Percentiles rank a stretch among this genome's conserved stretches.
These are phyloP conservation scores for Stictocephala bisonia DNA, from an alignment of 2,888 invertebrate genomes.

Conservation along the genomic window DNA sequence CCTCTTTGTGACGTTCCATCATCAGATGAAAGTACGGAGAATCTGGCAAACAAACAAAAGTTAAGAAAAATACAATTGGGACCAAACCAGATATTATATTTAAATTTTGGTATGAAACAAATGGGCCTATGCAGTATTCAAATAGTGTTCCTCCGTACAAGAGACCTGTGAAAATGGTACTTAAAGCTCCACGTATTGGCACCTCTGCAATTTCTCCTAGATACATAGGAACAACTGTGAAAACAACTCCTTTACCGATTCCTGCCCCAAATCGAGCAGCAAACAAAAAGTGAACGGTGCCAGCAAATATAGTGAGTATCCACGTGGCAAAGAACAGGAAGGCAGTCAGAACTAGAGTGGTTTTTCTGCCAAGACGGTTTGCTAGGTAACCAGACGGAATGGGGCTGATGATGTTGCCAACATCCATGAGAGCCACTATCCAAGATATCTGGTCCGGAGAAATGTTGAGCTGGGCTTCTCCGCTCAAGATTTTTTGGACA, in stretches of 20 bases:
- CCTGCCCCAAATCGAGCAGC: conserved; percentile 56
- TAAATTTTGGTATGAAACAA: conserved; percentile 51
- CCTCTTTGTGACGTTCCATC: conserved; percentile 44
- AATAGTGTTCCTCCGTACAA: conserved; percentile 57
- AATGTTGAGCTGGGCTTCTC: conserved; percentile 48
- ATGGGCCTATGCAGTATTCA: conserved; percentile 54
- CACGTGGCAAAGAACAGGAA: conserved; percentile 63
- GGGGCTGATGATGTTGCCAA: conserved; percentile 59
- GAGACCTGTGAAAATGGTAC: conserved; percentile 57
- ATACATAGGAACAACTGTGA: conserved; percentile 59
- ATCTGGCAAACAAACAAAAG: conserved; percentile 62
- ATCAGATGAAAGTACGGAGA: conserved; percentile 46
- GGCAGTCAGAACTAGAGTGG: conserved; percentile 61
- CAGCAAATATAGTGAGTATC: conserved; percentile 62
- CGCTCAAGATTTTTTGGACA: conserved; percentile 50
- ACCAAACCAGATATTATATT: conserved; percentile 62
- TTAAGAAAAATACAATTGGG: conserved; percentile 66
- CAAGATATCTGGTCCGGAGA: conserved; percentile 52
- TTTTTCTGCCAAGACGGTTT: conserved; percentile 57
- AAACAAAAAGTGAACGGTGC: conserved; percentile 57
- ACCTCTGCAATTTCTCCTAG: conserved; percentile 58
- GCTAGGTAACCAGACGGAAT: conserved; percentile 57
- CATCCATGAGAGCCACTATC: conserved; percentile 59
- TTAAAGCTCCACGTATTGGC: conserved; percentile 57
- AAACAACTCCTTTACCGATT: conserved; percentile 58